Percentiles rank a stretch among this genome's conserved stretches.
Conservation (phyloP, 2,113 vertebrate genomes). For the Misgurnus anguillicaudatus region DNA sequence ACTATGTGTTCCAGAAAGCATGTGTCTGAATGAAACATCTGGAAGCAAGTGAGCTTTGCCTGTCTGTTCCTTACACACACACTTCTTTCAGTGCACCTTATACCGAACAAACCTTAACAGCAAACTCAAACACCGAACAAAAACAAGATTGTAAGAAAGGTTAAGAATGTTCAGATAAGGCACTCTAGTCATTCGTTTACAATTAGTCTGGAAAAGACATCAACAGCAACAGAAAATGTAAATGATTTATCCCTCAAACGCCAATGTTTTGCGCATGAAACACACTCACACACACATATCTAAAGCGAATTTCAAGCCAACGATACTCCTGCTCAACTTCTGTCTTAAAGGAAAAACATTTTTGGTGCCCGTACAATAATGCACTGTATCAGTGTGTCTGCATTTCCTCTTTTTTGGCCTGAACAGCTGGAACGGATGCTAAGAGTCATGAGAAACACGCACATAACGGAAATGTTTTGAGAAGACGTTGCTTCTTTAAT, state of each 20-base stretch:
- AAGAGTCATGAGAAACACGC: background rate
- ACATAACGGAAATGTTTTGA: too few relatives aligned
- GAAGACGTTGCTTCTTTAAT: background rate
- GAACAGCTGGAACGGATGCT: conserved; percentile 4
- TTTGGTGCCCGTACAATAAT: background rate
- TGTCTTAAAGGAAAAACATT: background rate
- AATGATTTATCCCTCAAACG: background rate
- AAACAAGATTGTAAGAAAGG: background rate
- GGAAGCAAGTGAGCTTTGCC: conserved; percentile 64
- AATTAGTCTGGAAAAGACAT: conserved; percentile 3
- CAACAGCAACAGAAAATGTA: background rate
- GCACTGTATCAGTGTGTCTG: conserved; percentile 35
- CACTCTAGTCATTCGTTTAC: background rate
- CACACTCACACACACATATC: conserved; percentile 15
- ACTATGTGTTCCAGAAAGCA: conserved; percentile 51
- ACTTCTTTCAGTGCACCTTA: background rate
- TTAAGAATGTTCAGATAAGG: background rate
- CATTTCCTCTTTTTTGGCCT: background rate
- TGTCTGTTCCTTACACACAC: conserved; percentile 50
- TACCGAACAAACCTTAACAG: background rate
- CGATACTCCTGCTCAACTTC: conserved; percentile 16
- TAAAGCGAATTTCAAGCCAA: conserved; percentile 23
- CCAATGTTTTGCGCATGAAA: conserved; percentile 1
- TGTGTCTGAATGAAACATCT: conserved; percentile 65
- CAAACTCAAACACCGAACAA: background rate